Conservation (phyloP, 2,888 invertebrate species). For the Melieria crassipennis region DNA sequence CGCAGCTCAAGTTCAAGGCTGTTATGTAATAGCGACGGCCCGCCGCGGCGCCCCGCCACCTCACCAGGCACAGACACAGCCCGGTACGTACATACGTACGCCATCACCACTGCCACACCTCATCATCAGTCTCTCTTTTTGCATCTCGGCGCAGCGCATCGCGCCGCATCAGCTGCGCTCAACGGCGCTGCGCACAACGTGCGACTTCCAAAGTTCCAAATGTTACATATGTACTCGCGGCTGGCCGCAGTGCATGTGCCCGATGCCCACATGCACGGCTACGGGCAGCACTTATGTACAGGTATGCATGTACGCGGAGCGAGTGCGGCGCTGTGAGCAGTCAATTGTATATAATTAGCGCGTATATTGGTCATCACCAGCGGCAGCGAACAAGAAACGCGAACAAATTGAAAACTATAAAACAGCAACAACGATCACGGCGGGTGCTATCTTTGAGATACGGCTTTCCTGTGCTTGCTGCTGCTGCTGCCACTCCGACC, state of each 20-base stretch:
- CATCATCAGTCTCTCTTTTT: not conserved
- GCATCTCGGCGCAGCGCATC: not conserved
- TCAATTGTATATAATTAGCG: conserved; percentile 10
- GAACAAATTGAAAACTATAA: not conserved
- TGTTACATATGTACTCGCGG: too few relatives aligned
- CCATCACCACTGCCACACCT: not conserved
- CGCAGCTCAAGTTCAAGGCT: conserved; percentile 65
- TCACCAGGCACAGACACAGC: not conserved
- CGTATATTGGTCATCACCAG: not conserved
- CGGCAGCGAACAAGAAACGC: too few relatives aligned
- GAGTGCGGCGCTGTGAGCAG: not conserved
- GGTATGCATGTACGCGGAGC: conserved; percentile 17
- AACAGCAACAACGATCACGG: not conserved
- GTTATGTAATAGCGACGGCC: conserved; percentile 57
- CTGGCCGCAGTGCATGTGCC: not conserved
- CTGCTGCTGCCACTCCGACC: not conserved
- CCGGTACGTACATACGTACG: not conserved
- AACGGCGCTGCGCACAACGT: too few relatives aligned
- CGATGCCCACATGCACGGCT: conserved; percentile 8
- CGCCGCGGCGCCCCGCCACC: not conserved
- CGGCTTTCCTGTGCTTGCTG: not conserved
- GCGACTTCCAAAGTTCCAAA: too few relatives aligned
- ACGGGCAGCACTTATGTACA: conserved; percentile 17
- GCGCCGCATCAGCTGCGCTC: not conserved
- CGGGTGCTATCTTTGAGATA: not conserved